These are phyloP conservation scores for Coendou prehensilis DNA, from an alignment of 2,797 vertebrate genomes.

Conservation along the genomic window DNA sequence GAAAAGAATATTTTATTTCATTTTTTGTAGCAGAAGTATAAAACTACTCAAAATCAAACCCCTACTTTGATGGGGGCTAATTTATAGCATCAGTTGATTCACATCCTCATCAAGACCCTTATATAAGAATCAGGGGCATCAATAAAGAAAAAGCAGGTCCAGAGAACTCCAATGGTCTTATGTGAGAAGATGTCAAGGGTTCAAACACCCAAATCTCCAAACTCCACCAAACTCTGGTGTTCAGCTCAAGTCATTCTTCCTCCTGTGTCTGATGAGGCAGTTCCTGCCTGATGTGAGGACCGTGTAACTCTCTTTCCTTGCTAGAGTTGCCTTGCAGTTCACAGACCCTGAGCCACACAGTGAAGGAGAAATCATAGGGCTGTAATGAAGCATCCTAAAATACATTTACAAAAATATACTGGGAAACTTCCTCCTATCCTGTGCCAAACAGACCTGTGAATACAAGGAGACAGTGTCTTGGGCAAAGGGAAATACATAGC, in stretches of 20 bases:
- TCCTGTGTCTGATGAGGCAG: background rate
- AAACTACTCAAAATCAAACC: conserved; percentile 34
- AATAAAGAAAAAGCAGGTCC: background rate
- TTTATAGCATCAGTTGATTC: background rate
- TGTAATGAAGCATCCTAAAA: conserved; percentile 25
- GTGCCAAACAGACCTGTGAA: conserved; percentile 43
- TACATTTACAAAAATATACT: background rate
- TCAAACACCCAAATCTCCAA: background rate
- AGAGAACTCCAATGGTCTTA: background rate
- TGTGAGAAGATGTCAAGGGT: background rate
- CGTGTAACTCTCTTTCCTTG: background rate
- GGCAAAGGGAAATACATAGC: background rate
- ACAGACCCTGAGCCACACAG: background rate
- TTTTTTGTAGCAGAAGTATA: conserved; percentile 23
- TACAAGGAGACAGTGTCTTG: conserved; percentile 4
- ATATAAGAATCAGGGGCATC: background rate
- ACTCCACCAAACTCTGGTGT: background rate
- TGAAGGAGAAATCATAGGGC: background rate
- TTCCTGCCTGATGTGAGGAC: background rate
- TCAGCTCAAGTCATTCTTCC: background rate
- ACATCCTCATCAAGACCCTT: conserved; percentile 15
- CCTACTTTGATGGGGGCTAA: background rate
- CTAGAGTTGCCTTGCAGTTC: background rate
- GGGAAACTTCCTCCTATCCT: background rate
- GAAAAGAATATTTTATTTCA: background rate